These are phyloP conservation scores for Scomber scombrus DNA, from an alignment of 2,113 vertebrate species.

Conservation along the genomic window DNA sequence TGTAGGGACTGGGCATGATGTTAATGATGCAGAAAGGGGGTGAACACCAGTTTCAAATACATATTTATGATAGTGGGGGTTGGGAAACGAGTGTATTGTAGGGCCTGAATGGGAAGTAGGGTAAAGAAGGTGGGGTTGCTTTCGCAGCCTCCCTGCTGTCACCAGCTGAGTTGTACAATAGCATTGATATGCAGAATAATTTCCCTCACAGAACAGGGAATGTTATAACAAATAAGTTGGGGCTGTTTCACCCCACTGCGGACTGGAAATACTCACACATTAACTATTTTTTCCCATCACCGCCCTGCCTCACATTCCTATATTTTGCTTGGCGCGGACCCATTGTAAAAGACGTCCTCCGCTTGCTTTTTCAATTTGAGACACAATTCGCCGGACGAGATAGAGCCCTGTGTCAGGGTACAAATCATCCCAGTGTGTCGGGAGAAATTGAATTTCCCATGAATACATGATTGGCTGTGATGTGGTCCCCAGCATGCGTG, in stretches of 20 bases:
- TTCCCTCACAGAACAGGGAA: slow-evolving; percentile 13
- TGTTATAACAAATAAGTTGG: slow-evolving; percentile 23
- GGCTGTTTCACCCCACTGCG: slow-evolving; percentile 8
- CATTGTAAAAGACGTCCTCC: slow-evolving; percentile 58
- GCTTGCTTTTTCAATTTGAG: slow-evolving; percentile 80
- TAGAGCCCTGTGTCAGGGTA: slow-evolving; percentile 60
- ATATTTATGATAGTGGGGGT: not conserved
- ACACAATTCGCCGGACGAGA: slow-evolving; percentile 66
- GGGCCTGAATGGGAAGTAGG: not conserved
- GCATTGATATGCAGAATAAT: slow-evolving; percentile 58
- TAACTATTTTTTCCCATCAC: slow-evolving; percentile 41
- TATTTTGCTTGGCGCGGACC: slow-evolving; percentile 36
- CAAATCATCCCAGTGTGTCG: slow-evolving; percentile 69
- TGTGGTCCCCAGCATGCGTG: slow-evolving; percentile 58
- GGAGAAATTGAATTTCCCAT: slow-evolving; percentile 78
- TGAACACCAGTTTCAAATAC: slow-evolving; percentile 31
- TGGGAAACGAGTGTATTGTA: slow-evolving; percentile 31
- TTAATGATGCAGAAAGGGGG: slow-evolving; percentile 32
- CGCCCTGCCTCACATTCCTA: slow-evolving; percentile 13
- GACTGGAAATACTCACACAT: slow-evolving; percentile 42
- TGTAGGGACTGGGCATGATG: slow-evolving; percentile 4
- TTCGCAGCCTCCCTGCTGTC: not conserved
- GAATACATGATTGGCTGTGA: slow-evolving; percentile 78
- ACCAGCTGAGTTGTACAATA: slow-evolving; percentile 15
- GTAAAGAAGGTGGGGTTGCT: not conserved